These are phyloP conservation scores for Ophion ellenae DNA, from an alignment of 2,888 invertebrate genomes.

Conservation along the genomic window DNA sequence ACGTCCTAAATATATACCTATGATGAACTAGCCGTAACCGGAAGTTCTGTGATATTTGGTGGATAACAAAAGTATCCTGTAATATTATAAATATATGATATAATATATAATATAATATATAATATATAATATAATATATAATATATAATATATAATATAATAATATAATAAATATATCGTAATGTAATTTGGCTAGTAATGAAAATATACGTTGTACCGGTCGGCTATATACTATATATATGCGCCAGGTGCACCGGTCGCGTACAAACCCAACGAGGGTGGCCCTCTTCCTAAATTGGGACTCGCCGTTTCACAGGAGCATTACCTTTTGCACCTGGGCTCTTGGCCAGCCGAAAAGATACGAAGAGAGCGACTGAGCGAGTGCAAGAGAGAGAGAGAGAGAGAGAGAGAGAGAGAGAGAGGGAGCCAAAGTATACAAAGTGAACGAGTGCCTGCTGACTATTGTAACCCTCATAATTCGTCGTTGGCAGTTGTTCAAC, in stretches of 20 bases:
- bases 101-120: too few relatives aligned
- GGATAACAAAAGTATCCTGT: too few relatives aligned
- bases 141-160: too few relatives aligned
- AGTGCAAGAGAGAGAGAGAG: not conserved
- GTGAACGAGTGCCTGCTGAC: constrained; percentile 22
- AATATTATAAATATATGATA: too few relatives aligned
- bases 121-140: too few relatives aligned
- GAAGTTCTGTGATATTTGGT: too few relatives aligned
- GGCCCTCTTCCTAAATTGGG: not conserved
- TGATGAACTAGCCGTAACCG: too few relatives aligned
- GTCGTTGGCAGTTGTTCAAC: constrained; percentile 53
- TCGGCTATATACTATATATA: too few relatives aligned
- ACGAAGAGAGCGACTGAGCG: not conserved
- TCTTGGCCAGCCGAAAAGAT: not conserved
- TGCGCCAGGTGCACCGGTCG: constrained; percentile 53
- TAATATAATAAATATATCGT: too few relatives aligned
- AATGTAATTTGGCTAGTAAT: too few relatives aligned
- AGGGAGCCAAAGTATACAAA: constrained; percentile 15
- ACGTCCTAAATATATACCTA: too few relatives aligned
- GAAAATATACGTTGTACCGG: too few relatives aligned
- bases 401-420: constrained; percentile 4
- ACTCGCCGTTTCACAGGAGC: not conserved
- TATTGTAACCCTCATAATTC: constrained; percentile 48
- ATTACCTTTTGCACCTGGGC: constrained; percentile 62
- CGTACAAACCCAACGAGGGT: constrained; percentile 28